These are phyloP conservation scores for Mastacembelus armatus DNA, from an alignment of 2,797 vertebrate genomes.

Conservation along the genomic window DNA sequence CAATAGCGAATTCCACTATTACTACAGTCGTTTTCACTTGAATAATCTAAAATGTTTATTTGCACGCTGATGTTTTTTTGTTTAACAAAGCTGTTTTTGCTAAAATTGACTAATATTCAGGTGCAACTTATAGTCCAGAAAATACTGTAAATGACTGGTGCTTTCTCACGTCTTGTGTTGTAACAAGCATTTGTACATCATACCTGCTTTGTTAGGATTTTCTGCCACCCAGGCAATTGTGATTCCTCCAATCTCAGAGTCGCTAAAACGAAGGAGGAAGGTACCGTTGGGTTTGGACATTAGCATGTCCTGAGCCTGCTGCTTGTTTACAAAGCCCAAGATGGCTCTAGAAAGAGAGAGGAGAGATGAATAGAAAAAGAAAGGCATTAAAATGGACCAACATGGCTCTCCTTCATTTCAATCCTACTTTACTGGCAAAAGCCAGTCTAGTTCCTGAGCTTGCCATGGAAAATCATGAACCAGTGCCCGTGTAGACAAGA, in stretches of 20 bases:
- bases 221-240: constrained; percentile 97
- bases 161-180: not conserved
- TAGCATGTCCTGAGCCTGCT: constrained; percentile 96
- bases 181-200: not conserved
- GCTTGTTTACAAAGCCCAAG: constrained; percentile 97
- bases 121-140: too few species aligned
- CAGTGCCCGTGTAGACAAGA: constrained; percentile 2
- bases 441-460: constrained; percentile 5
- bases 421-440: constrained; percentile 2
- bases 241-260: constrained; percentile 97
- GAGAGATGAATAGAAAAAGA: not conserved
- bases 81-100: too few species aligned
- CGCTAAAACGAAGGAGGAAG: constrained; percentile 96
- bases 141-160: too few species aligned
- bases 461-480: constrained; percentile 51
- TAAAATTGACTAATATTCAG: too few species aligned
- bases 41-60: not conserved
- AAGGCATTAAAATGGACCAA: not conserved
- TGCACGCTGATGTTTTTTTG: too few species aligned
- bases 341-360: constrained; percentile 86
- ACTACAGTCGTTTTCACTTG: not conserved
- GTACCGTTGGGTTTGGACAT: constrained; percentile 98
- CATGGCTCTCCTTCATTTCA: not conserved
- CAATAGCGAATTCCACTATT: not conserved
- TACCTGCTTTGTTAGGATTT: constrained; percentile 89